Evolutionary conservation across 2,888 invertebrate genomes (phyloP).

Genomic region (Thymelicus acteon): DNA sequence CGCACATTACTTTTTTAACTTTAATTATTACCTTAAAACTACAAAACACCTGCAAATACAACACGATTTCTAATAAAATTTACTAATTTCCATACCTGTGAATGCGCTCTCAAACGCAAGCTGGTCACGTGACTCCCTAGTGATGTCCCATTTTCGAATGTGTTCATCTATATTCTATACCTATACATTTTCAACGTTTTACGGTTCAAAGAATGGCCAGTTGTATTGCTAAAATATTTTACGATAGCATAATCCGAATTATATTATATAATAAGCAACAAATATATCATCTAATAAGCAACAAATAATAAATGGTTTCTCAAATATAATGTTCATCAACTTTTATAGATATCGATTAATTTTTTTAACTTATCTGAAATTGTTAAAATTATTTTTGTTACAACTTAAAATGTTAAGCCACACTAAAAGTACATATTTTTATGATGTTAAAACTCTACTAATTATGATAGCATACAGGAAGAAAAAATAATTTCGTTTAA

Average conservation of each 20-base stretch:
- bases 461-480: no score
- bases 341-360: background rate
- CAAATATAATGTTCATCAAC: background rate
- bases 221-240: conserved; percentile 48
- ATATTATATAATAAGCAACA: background rate
- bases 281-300: no score
- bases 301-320: background rate
- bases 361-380: no score
- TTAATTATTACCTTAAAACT: conserved; percentile 73
- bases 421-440: no score
- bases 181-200: conserved; percentile 42
- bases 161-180: conserved; percentile 38
- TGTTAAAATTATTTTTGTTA: no score
- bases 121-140: conserved; percentile 87
- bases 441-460: no score
- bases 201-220: conserved; percentile 51
- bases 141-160: conserved; percentile 57
- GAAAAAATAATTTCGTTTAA: no score
- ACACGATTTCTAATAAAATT: conserved; percentile 77
- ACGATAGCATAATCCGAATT: conserved; percentile 38
- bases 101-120: conserved; percentile 89
- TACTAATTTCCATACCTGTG: conserved; percentile 86
- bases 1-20: conserved; percentile 58
- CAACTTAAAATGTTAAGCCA: no score
- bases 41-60: conserved; percentile 65